Base-by-base conservation (phyloP, 2,888 invertebrate species). In the Panopea generosa region DNA sequence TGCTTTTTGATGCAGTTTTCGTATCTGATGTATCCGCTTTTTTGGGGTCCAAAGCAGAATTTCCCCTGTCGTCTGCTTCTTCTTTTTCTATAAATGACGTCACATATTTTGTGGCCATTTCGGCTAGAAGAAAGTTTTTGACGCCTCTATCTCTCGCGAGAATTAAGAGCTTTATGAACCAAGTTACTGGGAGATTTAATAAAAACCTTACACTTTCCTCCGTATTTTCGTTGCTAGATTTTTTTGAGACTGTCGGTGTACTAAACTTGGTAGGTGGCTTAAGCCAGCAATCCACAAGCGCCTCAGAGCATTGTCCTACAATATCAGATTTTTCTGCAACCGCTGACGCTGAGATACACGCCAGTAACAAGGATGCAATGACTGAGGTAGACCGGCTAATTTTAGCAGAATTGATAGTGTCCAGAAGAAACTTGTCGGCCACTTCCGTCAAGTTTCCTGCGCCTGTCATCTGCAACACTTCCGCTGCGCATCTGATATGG, bases 381-480 rank as follows among this genome's bases (percentile, higher is more conserved):
- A 83, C 68, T 2, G 78, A 62, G 2, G 87, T 82, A 3, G 87
- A 83, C 22, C 90, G 83, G 29, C 86, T 87, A 75, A 90, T 85
- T 63, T 89, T 90, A 14, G 89, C 89, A 6, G 91, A 86, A 1
- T 88, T 86, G 7, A 91, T 82, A 1, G 88, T 86, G 65, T 90
- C 91, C 50, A 86, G 78, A 16, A 92, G 82, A 72, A 84, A 89
- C 53, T 90, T 89, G 24, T 90, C 91, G 0, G 90, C 77, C 3
- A 86, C 78, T 49, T 90, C 88, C 4, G 84, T 80, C 43, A 92
- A 77, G 76, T 91, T 91, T 16, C 88, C 90, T 1, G 84, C 59
- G 9, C 90, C 89, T 16, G 82, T 82, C 92, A 92, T 92, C 67
- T 90, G 86, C 45, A 92, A 81, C 59, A 85, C 89, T 52, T 91